phyloP scores from a whole-genome alignment of 2,888 invertebrate genomes.

The Aromia moschata region DNA sequence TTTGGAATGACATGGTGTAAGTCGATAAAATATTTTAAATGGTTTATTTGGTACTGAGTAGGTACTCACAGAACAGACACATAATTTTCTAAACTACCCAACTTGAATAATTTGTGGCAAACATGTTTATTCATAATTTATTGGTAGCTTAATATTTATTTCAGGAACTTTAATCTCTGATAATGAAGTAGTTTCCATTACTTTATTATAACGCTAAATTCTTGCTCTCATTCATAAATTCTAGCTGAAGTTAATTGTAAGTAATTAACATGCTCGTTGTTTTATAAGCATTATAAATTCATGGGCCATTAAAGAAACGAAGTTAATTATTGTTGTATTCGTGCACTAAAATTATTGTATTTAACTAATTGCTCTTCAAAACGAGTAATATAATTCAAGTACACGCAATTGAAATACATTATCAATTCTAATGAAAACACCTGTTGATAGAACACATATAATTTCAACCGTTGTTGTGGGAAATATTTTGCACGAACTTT shows the following conservation, averaged over 20 bases:
- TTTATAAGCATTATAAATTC: constrained; percentile 16
- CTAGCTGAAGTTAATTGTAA: constrained; percentile 1
- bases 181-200: neutral
- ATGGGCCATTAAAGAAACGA: constrained; percentile 33
- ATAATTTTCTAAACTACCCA: too few species aligned
- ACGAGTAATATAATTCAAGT: constrained; percentile 21
- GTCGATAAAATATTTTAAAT: too few species aligned
- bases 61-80: too few species aligned
- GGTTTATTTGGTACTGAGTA: too few species aligned
- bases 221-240: neutral
- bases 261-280: constrained; percentile 4
- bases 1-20: too few species aligned
- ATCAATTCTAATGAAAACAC: constrained; percentile 40
- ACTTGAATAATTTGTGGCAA: too few species aligned
- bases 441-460: constrained; percentile 39
- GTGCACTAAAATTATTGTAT: constrained; percentile 18
- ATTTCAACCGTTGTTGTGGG: too few species aligned
- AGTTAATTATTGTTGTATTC: constrained; percentile 31
- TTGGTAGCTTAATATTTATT: too few species aligned
- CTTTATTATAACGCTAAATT: neutral
- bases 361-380: constrained; percentile 19
- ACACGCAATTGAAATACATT: constrained; percentile 35
- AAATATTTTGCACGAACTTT: too few species aligned
- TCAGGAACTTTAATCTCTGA: too few species aligned
- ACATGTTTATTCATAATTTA: too few species aligned